Evolutionary conservation across 2,113 vertebrate genomes (phyloP).

Genomic region (Toxotes chatareus): DNA sequence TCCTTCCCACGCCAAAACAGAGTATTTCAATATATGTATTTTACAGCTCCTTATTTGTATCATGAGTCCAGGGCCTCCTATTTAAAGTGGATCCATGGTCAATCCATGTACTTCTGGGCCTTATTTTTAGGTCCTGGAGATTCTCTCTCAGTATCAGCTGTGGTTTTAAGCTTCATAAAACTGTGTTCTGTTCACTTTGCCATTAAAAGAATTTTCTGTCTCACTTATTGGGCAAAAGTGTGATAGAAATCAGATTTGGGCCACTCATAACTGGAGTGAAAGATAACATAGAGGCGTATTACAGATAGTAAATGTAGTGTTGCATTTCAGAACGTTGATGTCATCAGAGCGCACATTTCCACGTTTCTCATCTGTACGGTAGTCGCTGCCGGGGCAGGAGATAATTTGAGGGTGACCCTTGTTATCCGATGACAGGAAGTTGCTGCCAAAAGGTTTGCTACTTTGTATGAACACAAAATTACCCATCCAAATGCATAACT

Average conservation of each 20-base stretch:
- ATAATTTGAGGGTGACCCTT: conserved; percentile 40
- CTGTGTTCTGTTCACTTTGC: neutral
- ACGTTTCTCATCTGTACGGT: neutral
- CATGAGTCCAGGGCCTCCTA: no score
- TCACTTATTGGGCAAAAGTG: neutral
- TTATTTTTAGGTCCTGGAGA: no score
- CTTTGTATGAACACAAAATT: conserved; percentile 63
- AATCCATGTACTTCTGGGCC: no score
- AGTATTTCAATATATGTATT: no score
- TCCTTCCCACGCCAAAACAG: no score
- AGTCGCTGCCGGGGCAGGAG: neutral
- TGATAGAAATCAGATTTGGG: neutral
- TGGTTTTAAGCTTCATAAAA: neutral
- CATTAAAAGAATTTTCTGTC: conserved; percentile 1
- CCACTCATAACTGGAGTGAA: neutral
- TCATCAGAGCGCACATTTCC: neutral
- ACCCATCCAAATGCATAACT: conserved; percentile 53
- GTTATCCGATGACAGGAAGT: conserved; percentile 32
- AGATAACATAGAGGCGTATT: neutral
- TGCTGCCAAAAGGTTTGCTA: conserved; percentile 44
- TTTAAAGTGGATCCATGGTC: no score
- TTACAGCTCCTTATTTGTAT: no score
- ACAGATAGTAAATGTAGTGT: neutral
- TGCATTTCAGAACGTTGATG: neutral
- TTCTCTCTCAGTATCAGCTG: neutral